Evolutionary conservation across 2,113 vertebrate species (phyloP).

Genomic region (Colossoma macropomum): DNA sequence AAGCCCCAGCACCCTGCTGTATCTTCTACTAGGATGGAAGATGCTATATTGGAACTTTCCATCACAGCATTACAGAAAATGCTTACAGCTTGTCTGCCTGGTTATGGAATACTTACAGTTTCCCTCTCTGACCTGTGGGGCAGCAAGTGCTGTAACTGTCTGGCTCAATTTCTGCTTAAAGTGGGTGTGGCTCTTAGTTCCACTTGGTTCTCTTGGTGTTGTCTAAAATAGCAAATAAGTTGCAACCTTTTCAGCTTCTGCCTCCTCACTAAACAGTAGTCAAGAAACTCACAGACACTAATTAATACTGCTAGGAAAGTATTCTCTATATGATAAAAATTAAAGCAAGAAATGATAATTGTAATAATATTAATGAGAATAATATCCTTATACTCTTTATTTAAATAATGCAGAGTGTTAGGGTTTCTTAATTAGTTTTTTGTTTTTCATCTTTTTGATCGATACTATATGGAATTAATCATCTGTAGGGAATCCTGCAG

Average conservation of each 20-base stretch:
- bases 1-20: constrained; percentile 35
- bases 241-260: not conserved
- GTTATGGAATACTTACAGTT: constrained; percentile 9
- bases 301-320: not conserved
- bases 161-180: not conserved
- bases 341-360: not conserved
- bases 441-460: too few relatives aligned
- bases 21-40: constrained; percentile 32
- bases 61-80: constrained; percentile 18
- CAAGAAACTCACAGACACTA: not conserved
- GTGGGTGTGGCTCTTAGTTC: constrained; percentile 1
- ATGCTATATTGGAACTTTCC: constrained; percentile 22
- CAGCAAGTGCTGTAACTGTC: not conserved
- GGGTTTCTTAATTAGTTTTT: too few relatives aligned
- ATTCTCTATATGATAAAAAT: not conserved
- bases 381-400: not conserved
- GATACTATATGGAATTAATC: too few relatives aligned
- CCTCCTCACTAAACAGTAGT: not conserved
- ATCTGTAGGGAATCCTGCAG: too few relatives aligned
- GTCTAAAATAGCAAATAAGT: not conserved
- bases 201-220: not conserved
- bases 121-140: not conserved
- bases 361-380: not conserved
- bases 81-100: constrained; percentile 14
- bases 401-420: not conserved